Conservation (phyloP, 2,113 vertebrate species). For the Chionis minor region DNA sequence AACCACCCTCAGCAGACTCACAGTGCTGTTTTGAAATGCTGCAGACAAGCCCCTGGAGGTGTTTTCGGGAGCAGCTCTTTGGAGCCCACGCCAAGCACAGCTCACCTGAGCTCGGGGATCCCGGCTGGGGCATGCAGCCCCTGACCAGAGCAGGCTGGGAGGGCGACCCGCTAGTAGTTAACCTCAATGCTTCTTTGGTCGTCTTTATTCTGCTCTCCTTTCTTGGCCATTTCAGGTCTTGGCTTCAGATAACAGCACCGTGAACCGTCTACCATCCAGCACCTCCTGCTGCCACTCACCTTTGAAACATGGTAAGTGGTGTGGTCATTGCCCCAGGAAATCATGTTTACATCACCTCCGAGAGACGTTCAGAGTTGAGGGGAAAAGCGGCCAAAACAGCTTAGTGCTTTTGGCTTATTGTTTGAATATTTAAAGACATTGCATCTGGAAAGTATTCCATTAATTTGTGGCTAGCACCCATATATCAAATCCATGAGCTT, state of each 20-base stretch:
- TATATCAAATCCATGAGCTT: constrained; percentile 74
- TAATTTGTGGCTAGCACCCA: constrained; percentile 76
- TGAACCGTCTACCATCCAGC: background rate
- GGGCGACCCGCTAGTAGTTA: background rate
- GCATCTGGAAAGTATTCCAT: constrained; percentile 80
- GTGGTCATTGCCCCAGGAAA: constrained; percentile 49
- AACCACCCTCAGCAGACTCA: background rate
- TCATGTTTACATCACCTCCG: constrained; percentile 64
- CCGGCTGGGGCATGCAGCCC: fast-evolving
- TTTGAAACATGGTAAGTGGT: constrained; percentile 32
- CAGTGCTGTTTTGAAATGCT: background rate
- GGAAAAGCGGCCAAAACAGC: constrained; percentile 38
- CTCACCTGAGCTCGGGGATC: background rate
- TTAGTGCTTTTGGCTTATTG: constrained; percentile 72
- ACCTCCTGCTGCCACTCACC: background rate
- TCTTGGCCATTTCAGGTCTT: background rate
- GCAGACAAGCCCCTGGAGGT: background rate
- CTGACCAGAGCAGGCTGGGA: background rate
- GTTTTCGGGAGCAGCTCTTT: background rate
- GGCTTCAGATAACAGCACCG: background rate
- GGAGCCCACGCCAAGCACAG: background rate
- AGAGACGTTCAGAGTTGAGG: constrained; percentile 40
- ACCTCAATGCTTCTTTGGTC: background rate
- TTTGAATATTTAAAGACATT: constrained; percentile 67
- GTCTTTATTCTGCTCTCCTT: background rate